Evolutionary conservation across 2,888 invertebrate species (phyloP).

Genomic region (Watsonalla cultraria): DNA sequence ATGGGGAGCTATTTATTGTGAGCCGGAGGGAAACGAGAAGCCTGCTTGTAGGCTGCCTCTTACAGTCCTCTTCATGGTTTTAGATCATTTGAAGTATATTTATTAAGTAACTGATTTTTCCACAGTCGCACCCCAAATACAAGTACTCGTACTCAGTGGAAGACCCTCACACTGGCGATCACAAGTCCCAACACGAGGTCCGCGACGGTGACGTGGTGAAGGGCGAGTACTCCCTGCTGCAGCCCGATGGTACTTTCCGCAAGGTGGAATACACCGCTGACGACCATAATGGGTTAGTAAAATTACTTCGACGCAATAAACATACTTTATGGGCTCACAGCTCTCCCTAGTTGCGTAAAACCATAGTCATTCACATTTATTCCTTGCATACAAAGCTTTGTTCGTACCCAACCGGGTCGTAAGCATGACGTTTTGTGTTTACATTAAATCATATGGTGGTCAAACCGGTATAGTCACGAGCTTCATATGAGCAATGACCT

Average conservation of each 20-base stretch:
- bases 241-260: slow-evolving; percentile 80
- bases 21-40: too few relatives aligned
- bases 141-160: slow-evolving; percentile 80
- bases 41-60: too few relatives aligned
- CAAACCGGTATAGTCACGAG: slow-evolving; percentile 55
- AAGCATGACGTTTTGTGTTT: slow-evolving; percentile 34
- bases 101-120: slow-evolving; percentile 7
- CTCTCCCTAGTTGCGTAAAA: slow-evolving; percentile 55
- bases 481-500: slow-evolving; percentile 60
- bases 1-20: too few relatives aligned
- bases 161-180: slow-evolving; percentile 80
- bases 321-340: slow-evolving; percentile 31
- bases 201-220: slow-evolving; percentile 81
- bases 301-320: slow-evolving; percentile 11
- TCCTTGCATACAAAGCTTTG: slow-evolving; percentile 39
- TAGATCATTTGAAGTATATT: too few relatives aligned
- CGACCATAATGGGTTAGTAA: slow-evolving; percentile 73
- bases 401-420: slow-evolving; percentile 32
- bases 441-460: slow-evolving; percentile 57
- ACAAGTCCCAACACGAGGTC: slow-evolving; percentile 79
- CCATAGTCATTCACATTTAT: slow-evolving; percentile 31
- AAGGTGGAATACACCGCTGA: slow-evolving; percentile 80
- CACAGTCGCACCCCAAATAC: slow-evolving; percentile 79
- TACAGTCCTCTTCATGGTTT: too few relatives aligned
- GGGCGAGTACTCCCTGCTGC: slow-evolving; percentile 81